These are phyloP conservation scores for Scrobipalpa costella DNA, from an alignment of 2,888 invertebrate genomes.

Conservation along the genomic window DNA sequence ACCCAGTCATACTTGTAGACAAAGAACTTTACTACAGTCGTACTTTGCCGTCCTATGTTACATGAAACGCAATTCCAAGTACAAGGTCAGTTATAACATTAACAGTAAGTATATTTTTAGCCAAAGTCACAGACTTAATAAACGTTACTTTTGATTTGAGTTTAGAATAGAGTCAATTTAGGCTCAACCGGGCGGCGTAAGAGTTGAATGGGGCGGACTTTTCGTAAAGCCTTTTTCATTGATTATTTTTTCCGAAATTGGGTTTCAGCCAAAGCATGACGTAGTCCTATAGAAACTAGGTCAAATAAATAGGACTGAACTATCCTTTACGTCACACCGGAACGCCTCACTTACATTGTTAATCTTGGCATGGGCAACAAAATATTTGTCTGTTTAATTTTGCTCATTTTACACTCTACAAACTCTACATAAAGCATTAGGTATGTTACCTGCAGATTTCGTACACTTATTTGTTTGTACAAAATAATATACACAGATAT, in stretches of 20 bases:
- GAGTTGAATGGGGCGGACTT: background rate
- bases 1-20: background rate
- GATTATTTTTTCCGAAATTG: slow-evolving; percentile 54
- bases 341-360: slow-evolving; percentile 1
- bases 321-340: slow-evolving; percentile 41
- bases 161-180: background rate
- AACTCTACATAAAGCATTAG: no score
- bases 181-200: background rate
- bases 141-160: background rate
- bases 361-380: background rate
- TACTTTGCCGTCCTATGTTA: background rate
- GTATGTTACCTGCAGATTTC: no score
- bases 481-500: no score
- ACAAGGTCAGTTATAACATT: slow-evolving; percentile 4
- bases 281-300: slow-evolving; percentile 64
- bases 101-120: background rate
- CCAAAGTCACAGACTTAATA: background rate
- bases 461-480: no score
- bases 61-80: slow-evolving; percentile 8
- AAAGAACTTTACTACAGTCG: background rate
- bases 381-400: background rate
- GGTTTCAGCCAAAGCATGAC: slow-evolving; percentile 66
- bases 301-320: slow-evolving; percentile 59
- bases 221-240: background rate
- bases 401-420: background rate